Evolutionary conservation across 2,113 vertebrate genomes (phyloP), one percentile per base, ranked within the genome.

Genomic region (Halichoerus grypus): DNA sequence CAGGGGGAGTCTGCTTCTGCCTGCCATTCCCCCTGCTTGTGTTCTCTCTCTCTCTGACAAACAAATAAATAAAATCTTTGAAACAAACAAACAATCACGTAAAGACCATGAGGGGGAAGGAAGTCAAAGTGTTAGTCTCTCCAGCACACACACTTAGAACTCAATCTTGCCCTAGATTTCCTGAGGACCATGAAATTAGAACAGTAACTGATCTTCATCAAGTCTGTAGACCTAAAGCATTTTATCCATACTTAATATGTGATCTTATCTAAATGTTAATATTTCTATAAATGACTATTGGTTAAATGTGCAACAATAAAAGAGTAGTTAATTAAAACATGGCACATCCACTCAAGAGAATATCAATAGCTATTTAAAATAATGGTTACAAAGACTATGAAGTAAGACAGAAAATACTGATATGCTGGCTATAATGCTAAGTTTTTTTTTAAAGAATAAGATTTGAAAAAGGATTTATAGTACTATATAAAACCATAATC

Each of bases 321-420:
- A 81, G 18, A 63, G 22, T 16, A 22, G 11, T 67, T 80, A 57
- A 67, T 85, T 72, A 88, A 80, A 67, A 59, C 49, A 59, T 22
- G 9, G 49, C 83, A 91, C 33, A 77, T 33, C 15, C 46, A 79
- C 69, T 51, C 53, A 55, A 71, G 95, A 80, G 87, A 42, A 21
- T 36, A 93, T 65, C 31, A 59, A 76, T 11, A 82, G 59, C 18
- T 86, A 65, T 65, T 95, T 81, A 31, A 94, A 89, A 88, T 76
- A 49, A 91, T 80, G 19, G 53, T 91, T 67, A 84, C 13, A 72
- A 76, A 83, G 86, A 55, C 59, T 69, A 72, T 84, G 67, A 95
- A 59, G 36, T 53, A 72, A 76, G 71, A 95, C 1, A 61, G 69
- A 21, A 83, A 88, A 88, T 46, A 87, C 67, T 59, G 67, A 61